These are phyloP conservation scores for Fopius arisanus DNA, from an alignment of 1,140 invertebrate genomes.

Conservation along the genomic window DNA sequence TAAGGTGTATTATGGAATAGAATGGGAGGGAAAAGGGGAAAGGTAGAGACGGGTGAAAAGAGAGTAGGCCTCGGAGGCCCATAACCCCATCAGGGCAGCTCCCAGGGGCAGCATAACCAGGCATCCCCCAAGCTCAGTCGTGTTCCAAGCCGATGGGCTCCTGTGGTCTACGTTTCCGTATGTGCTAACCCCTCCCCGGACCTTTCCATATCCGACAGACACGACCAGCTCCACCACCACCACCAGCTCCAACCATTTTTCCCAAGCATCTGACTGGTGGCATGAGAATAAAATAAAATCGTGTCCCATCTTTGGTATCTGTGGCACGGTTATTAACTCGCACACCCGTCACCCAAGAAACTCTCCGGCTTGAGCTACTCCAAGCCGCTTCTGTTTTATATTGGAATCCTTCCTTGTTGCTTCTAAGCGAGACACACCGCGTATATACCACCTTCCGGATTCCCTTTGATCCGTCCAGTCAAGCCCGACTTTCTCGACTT, in stretches of 20 bases:
- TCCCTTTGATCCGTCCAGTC: slow-evolving; percentile 32
- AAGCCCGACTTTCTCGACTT: slow-evolving; percentile 9
- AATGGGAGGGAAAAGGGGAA: slow-evolving; percentile 60
- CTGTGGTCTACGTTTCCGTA: slow-evolving; percentile 23
- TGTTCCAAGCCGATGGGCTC: slow-evolving; percentile 30
- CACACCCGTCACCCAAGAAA: slow-evolving; percentile 36
- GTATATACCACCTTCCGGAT: slow-evolving; percentile 30
- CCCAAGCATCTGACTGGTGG: neutral
- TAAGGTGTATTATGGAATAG: slow-evolving; percentile 60
- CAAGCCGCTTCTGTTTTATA: neutral
- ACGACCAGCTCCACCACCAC: neutral
- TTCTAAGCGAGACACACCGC: slow-evolving; percentile 11
- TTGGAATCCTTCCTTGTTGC: slow-evolving; percentile 22
- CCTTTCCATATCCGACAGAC: neutral
- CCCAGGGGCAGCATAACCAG: slow-evolving; percentile 58
- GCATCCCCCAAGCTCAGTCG: slow-evolving; percentile 27
- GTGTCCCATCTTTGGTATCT: slow-evolving; percentile 39
- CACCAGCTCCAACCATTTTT: neutral
- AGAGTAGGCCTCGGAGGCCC: slow-evolving; percentile 64
- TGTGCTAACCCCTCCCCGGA: neutral
- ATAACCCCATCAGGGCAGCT: slow-evolving; percentile 64
- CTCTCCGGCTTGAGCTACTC: neutral
- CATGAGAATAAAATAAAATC: slow-evolving; percentile 49
- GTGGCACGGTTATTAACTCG: slow-evolving; percentile 48
- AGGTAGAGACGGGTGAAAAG: slow-evolving; percentile 55